These are phyloP conservation scores for Sicus ferrugineus DNA, from an alignment of 2,888 invertebrate genomes.

Conservation along the genomic window DNA sequence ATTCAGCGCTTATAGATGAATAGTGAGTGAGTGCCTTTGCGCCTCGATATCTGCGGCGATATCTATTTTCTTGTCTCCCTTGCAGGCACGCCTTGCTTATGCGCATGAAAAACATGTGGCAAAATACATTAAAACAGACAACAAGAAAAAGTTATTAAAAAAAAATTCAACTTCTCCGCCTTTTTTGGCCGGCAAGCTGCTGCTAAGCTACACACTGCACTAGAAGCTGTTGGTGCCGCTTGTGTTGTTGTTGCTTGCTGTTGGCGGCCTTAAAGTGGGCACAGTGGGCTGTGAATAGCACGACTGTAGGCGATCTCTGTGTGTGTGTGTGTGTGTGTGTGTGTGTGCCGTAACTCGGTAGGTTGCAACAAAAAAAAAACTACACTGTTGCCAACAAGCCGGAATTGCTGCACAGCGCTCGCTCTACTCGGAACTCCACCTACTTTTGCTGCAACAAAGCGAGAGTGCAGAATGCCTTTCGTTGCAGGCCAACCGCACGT, in stretches of 20 bases:
- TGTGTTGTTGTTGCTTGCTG: background rate
- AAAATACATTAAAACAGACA: background rate
- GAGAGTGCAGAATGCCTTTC: background rate
- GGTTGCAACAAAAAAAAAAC: background rate
- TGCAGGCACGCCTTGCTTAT: slow-evolving; percentile 9
- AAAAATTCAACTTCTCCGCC: slow-evolving; percentile 9
- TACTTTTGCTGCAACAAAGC: background rate
- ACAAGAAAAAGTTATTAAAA: background rate
- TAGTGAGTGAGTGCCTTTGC: background rate
- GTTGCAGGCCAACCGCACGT: background rate
- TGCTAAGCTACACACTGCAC: background rate
- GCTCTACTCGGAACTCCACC: slow-evolving; percentile 15
- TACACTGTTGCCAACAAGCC: slow-evolving; percentile 15
- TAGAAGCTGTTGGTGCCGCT: background rate
- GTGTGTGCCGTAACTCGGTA: too few species aligned
- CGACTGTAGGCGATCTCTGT: too few species aligned
- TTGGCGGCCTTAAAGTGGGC: background rate
- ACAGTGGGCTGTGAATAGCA: background rate
- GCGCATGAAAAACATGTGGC: slow-evolving; percentile 25
- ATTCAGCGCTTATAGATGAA: slow-evolving; percentile 8
- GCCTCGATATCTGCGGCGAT: background rate
- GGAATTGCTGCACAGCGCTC: background rate
- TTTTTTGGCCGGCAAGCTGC: background rate
- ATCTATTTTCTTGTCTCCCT: background rate
- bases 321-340: too few species aligned